Conservation (phyloP, 2,888 invertebrate species). For the Heliconius erato region DNA sequence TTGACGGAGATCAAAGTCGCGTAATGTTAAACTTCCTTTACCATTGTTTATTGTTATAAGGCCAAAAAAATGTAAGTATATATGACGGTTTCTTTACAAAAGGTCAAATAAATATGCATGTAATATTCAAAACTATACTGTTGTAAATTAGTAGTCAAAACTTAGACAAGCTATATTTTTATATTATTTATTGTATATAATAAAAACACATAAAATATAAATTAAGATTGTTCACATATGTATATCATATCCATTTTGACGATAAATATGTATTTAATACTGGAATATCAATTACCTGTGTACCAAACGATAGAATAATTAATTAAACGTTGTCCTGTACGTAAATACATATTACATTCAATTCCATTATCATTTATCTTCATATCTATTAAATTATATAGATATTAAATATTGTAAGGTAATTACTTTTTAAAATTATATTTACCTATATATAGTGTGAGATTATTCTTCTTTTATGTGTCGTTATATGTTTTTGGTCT, state of each 20-base stretch:
- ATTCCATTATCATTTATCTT: background rate
- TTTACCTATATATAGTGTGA: background rate
- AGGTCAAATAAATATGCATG: background rate
- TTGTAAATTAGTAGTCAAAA: background rate
- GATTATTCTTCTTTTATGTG: background rate
- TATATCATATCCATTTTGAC: too few species aligned
- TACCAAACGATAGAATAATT: too few species aligned
- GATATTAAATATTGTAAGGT: background rate
- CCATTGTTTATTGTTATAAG: constrained; percentile 29
- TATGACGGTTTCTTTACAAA: background rate
- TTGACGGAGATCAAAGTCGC: constrained; percentile 31
- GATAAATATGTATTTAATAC: too few species aligned
- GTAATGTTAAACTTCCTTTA: constrained; percentile 24
- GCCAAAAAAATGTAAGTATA: background rate
- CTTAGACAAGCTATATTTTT: background rate
- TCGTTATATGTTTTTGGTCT: background rate
- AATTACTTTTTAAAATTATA: background rate
- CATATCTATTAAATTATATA: background rate
- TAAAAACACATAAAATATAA: too few species aligned
- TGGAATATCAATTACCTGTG: too few species aligned
- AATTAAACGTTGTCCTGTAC: too few species aligned
- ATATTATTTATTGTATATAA: too few species aligned
- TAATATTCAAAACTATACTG: background rate
- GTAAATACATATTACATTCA: too few species aligned
- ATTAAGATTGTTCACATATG: too few species aligned